phyloP scores from a whole-genome alignment of 2,888 invertebrate species.

The Caenorhabditis sp. region DNA sequence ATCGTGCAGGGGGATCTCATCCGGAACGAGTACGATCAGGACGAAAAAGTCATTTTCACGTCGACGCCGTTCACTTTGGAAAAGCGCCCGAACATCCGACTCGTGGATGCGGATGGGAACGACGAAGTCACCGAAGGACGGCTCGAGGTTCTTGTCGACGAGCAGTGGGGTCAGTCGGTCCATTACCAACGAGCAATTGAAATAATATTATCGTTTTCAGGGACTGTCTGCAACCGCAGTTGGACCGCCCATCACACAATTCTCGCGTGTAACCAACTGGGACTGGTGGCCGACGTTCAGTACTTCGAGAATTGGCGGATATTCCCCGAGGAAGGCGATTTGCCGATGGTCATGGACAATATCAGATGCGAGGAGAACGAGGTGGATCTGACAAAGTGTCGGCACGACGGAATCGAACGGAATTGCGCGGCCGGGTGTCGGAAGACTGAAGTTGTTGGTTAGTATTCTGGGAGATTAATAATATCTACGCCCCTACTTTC shows the following conservation, averaged over 20 bases:
- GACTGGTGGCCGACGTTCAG: conserved; percentile 90
- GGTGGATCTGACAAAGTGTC: conserved; percentile 89
- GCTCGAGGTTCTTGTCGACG: conserved; percentile 86
- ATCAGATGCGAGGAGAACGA: conserved; percentile 87
- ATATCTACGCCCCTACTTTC: conserved; percentile 5
- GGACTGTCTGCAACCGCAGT: conserved; percentile 94
- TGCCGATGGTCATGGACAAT: conserved; percentile 83
- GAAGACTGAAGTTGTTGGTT: conserved; percentile 81
- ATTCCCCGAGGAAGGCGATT: conserved; percentile 72
- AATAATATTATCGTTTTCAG: too few species aligned
- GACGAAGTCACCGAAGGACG: conserved; percentile 85
- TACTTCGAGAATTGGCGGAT: conserved; percentile 83
- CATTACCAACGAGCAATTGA: too few species aligned
- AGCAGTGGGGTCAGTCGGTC: conserved; percentile 98
- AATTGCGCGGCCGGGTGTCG: conserved; percentile 82
- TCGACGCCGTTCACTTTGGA: conserved; percentile 66
- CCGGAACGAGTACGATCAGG: conserved; percentile 69
- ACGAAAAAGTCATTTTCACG: conserved; percentile 73
- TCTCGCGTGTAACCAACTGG: conserved; percentile 94
- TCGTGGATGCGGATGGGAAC: conserved; percentile 76
- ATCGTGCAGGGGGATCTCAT: conserved; percentile 84
- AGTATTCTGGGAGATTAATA: conserved; percentile 6
- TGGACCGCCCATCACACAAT: conserved; percentile 94
- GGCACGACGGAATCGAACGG: conserved; percentile 84
- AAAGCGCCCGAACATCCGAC: conserved; percentile 66